Evolutionary conservation across 2,888 invertebrate genomes (phyloP), one percentile per base, ranked within the genome.

Genomic region (Nysson spinosus): DNA sequence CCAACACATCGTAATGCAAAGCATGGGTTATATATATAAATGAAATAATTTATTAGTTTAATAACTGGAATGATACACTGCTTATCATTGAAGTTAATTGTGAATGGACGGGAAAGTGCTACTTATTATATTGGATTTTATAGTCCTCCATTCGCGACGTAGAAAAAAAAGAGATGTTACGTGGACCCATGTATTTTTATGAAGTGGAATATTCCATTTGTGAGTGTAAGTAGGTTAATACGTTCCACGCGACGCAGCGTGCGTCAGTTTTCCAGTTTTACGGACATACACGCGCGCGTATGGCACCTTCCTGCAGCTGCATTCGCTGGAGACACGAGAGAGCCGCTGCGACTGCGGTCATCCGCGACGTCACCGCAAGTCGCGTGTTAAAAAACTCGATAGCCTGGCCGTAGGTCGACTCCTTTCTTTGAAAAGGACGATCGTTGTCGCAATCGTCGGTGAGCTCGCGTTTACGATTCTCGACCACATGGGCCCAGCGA

Each of bases 401-500:
- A 43, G 44, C 19, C 50, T 11, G 42, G 22, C 24, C n/a, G 28
- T 35, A 6, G 32, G 20, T 26, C n/a, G n/a, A n/a, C n/a, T n/a
- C 4, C 6, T 32, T 55, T 39, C 47, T 50, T 44, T 47, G 58
- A 54, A 32, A 62, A 51, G 32, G 34, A 30, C 56, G 60, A 39
- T 49, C 42, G 61, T 34, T 56, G 62, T 60, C 55, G 57, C 49
- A 56, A 60, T 51, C 43, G 62, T 58, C 63, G 26, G 50, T 42
- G 66, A 22, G 26, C 42, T 68, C 58, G 58, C 56, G 44, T 72
- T 73, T 57, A 73, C 51, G 75, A 75, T 66, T 66, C 49, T 51
- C 56, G 62, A 65, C 63, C 75, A 72, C 69, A 77, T 68, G 60
- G 60, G 62, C 62, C n/a, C 51, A 46, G 58, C 52, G 24, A 12